Base-by-base conservation (phyloP, 37 sponge, comb jelly and placozoan species). In the Geodia barretti region DNA sequence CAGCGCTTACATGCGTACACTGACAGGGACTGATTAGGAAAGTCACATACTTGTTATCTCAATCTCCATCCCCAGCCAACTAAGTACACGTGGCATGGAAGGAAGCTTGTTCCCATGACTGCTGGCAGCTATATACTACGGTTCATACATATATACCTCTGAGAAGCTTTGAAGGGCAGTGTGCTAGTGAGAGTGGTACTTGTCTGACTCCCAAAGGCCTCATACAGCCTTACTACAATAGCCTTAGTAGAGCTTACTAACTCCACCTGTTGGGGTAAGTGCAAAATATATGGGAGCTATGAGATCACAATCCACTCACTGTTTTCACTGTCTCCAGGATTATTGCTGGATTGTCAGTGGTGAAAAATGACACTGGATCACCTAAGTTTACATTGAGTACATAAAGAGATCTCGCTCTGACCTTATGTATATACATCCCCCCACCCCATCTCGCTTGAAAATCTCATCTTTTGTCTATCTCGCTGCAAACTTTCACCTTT, bases 251-350 rank as follows among this genome's bases (percentile, higher is more conserved):
- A 47, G 54, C 54, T 14, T 14, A 47, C 54, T 17, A 14, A 7
- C 14, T 47, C 54, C 14, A 14, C 54, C 54, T 47, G 14, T 47
- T 17, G 7, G 14, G 54, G 14, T 14, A 17, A 47, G 54, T 47
- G 54, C 54, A 47, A 47, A 47, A 47, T 47, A 17, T 47, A 47
- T 7, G 14, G 54, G 54, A 17, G 11, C 11, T 47, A 47, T 47
- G 14, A 14, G 7, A 14, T 47, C 54, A 47, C n/a, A n/a, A n/a
- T n/a, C n/a, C n/a, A 82, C 66, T 33, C 28, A 82, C 83, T 21
- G 43, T 20, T 43, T 82, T 82, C 34, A 82, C 67, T 2, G 83
- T 82, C 17, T 82, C 83, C 58, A 82, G 54, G 19, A 82, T 73
- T 4, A 82, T 43, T 30, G 74, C 83, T 31, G 62, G 64, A 63